These are phyloP conservation scores for Gymnosoma rotundatum DNA, from an alignment of 2,888 invertebrate genomes.

Conservation along the genomic window DNA sequence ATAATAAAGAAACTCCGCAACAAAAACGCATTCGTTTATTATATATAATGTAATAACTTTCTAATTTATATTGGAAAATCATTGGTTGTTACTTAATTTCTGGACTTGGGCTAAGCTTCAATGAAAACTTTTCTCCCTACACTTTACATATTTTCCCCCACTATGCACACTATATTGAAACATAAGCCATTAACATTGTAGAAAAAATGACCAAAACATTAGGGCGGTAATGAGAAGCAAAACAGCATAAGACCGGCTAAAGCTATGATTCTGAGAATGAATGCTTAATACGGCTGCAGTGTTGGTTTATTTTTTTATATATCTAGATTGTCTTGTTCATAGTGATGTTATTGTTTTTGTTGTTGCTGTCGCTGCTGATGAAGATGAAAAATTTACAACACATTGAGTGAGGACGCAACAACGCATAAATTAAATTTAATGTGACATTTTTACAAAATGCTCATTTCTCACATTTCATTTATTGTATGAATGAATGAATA, in stretches of 20 bases:
- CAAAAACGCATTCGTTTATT: no score
- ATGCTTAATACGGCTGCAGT: slow-evolving; percentile 36
- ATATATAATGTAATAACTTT: no score
- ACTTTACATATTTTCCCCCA: not conserved
- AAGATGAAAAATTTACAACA: slow-evolving; percentile 67
- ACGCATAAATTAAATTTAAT: slow-evolving; percentile 81
- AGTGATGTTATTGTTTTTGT: slow-evolving; percentile 45
- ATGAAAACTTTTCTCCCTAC: no score
- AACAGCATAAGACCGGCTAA: slow-evolving; percentile 28
- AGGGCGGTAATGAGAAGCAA: slow-evolving; percentile 42
- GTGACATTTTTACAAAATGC: slow-evolving; percentile 81
- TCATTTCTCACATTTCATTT: slow-evolving; percentile 80
- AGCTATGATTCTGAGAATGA: slow-evolving; percentile 47
- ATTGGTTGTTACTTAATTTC: no score
- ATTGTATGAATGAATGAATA: slow-evolving; percentile 63
- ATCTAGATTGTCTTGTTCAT: slow-evolving; percentile 44
- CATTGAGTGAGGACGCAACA: slow-evolving; percentile 72
- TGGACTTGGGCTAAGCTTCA: no score
- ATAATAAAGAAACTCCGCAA: no score
- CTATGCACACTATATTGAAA: slow-evolving; percentile 41
- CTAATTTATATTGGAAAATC: no score
- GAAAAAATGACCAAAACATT: slow-evolving; percentile 56
- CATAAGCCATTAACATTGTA: slow-evolving; percentile 6
- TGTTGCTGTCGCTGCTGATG: slow-evolving; percentile 63
- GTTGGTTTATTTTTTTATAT: not conserved